Conservation (phyloP, 2,888 invertebrate genomes). For the Nomada lathburiana region DNA sequence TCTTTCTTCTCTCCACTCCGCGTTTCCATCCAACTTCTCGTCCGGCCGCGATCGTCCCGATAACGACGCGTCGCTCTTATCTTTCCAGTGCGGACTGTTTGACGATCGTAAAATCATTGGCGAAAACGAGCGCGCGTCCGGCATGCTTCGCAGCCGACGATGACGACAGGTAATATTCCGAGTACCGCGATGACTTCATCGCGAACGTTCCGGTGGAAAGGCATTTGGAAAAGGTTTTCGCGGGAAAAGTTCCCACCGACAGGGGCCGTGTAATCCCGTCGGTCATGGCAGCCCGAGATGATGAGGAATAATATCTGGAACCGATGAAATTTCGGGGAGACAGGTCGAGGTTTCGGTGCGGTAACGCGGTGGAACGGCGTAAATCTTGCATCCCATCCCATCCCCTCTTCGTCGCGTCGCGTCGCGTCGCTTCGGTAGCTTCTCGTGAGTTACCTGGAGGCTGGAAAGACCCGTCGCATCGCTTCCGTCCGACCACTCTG, state of each 20-base stretch:
- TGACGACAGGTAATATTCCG: conserved; percentile 2
- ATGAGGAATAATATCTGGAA: conserved; percentile 82
- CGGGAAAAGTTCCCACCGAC: conserved; percentile 47
- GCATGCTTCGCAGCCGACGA: conserved; percentile 21
- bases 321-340: conserved; percentile 76
- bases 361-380: conserved; percentile 79
- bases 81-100: conserved; percentile 65
- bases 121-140: conserved; percentile 41
- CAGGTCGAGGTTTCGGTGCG: conserved; percentile 56
- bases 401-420: background rate
- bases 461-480: conserved; percentile 44
- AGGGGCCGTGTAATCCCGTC: conserved; percentile 64
- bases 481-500: conserved; percentile 64
- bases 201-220: background rate
- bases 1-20: conserved; percentile 19
- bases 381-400: conserved; percentile 72
- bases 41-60: conserved; percentile 43
- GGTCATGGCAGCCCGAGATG: conserved; percentile 77
- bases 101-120: conserved; percentile 72
- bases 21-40: conserved; percentile 7
- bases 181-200: conserved; percentile 57
- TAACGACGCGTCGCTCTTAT: conserved; percentile 71
- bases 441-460: background rate
- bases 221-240: background rate
- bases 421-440: background rate